Base-by-base conservation (phyloP, 2,888 invertebrate species). In the Cephus nigrinus region DNA sequence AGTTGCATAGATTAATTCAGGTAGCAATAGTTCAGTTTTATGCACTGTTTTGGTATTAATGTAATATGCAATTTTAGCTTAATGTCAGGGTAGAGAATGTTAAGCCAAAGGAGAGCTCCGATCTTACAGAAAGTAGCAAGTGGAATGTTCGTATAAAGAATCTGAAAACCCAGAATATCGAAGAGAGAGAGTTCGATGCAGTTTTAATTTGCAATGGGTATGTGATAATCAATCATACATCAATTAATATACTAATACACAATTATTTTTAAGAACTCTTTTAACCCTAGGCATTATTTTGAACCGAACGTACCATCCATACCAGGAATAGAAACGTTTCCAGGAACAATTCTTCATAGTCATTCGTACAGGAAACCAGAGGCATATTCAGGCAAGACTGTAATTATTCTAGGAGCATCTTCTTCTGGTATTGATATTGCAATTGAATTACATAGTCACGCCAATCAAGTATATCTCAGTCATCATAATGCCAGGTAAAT, bases 381-480 rank as follows among this genome's bases (percentile, higher is more conserved):
- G 73, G 86, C 88, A 1, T 96, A 93, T 89, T 87, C 88, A 23
- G 93, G 93, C 35, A 93, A 94, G 75, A 92, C 90, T 3, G 95
- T 96, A 0, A 92, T 96, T 0, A 88, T 96, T 0, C 92, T 97
- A 0, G 97, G 97, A 1, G 95, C 95, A 0, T 95, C 95, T 0
- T 93, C 95, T 12, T 96, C 96, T 0, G 97, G 96, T 0, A 90
- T 95, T 55, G 97, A 97, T 86, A 94, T 97, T 68, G 93, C 94
- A 2, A 91, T 94, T 0, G 96, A 96, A 81, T 88, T 96, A n/a
- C 90, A 93, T 15, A 91, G 92, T 71, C 85, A 92, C 15, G 93
- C 93, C 0, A 84, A 90, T 31, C 92, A 92, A 79, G 91, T 94
- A 71, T 92, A 93, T 35, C 92, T 94, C 78, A 94, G 94, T 78